These are phyloP conservation scores for Parasteatoda tepidariorum DNA, from an alignment of 1,140 invertebrate genomes.

Conservation along the genomic window DNA sequence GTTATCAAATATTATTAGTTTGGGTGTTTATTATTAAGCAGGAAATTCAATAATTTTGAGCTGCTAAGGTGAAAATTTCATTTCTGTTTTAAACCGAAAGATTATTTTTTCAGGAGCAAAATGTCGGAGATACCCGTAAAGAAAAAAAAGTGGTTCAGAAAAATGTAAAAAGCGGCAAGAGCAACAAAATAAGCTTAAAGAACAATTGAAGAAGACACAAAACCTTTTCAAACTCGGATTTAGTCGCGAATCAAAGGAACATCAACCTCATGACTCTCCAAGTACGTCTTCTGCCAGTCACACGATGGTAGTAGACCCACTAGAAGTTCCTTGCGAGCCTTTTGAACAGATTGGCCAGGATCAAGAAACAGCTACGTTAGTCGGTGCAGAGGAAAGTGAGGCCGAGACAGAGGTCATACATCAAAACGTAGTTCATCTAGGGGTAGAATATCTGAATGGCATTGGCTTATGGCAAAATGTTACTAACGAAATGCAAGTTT, in stretches of 20 bases:
- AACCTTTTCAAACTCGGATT: too few relatives aligned
- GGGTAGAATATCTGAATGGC: background rate
- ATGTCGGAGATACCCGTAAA: too few relatives aligned
- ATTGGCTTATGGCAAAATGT: slow-evolving; percentile 8
- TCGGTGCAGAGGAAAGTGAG: background rate
- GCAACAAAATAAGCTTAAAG: too few relatives aligned
- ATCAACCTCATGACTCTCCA: background rate
- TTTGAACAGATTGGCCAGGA: background rate
- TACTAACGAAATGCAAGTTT: background rate
- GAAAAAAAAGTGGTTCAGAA: too few relatives aligned
- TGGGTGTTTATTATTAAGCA: too few relatives aligned
- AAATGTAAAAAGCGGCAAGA: too few relatives aligned
- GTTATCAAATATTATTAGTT: too few relatives aligned
- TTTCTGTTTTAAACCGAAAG: too few relatives aligned
- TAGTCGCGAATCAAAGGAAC: background rate
- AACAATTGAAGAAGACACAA: too few relatives aligned
- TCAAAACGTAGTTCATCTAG: background rate
- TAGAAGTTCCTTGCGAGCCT: background rate
- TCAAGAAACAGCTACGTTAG: background rate
- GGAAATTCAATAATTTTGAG: too few relatives aligned
- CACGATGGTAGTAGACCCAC: background rate
- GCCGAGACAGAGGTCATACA: background rate
- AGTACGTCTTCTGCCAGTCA: background rate
- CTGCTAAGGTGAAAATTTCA: too few relatives aligned
- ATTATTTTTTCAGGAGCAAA: too few relatives aligned